A percentile compares a stretch with the other conserved stretches of the same genome.
Conservation (phyloP, 2,113 vertebrate genomes). For the Asarcornis scutulata region DNA sequence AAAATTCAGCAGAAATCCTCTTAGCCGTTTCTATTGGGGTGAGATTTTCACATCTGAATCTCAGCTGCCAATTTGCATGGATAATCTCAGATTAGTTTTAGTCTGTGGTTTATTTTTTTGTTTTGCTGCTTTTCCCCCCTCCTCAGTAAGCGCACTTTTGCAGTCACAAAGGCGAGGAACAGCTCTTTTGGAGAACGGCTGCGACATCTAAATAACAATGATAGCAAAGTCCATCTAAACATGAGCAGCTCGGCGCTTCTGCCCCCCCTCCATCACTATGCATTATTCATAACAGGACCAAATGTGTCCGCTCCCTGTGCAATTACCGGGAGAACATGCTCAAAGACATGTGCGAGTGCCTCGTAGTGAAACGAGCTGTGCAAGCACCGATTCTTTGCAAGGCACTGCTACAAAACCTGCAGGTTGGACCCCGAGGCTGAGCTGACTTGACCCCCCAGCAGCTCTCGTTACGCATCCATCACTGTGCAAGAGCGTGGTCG, state of each 20-base stretch:
- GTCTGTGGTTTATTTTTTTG: neutral
- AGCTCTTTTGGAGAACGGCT: conserved; percentile 17
- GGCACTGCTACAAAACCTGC: conserved; percentile 71
- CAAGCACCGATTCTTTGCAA: conserved; percentile 68
- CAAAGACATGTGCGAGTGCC: conserved; percentile 69
- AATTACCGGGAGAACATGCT: conserved; percentile 69
- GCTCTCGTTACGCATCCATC: conserved; percentile 53
- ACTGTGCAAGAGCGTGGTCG: conserved; percentile 8
- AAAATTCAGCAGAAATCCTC: conserved; percentile 49
- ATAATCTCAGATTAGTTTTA: conserved; percentile 52
- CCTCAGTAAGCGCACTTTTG: neutral
- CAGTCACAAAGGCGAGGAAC: neutral
- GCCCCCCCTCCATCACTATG: conserved; percentile 11
- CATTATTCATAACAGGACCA: conserved; percentile 72
- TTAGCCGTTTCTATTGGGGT: conserved; percentile 12
- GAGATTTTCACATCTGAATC: conserved; percentile 42
- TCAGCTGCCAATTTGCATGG: conserved; percentile 35
- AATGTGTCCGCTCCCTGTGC: conserved; percentile 50
- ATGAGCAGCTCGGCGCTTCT: conserved; percentile 16
- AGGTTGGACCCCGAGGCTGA: conserved; percentile 67
- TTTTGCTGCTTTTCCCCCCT: neutral
- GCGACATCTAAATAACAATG: conserved; percentile 59
- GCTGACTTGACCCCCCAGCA: conserved; percentile 64
- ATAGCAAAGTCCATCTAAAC: conserved; percentile 61
- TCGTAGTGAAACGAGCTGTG: conserved; percentile 70